Evolutionary conservation across 1,140 invertebrate genomes (phyloP).

Genomic region (Ips typographus): DNA sequence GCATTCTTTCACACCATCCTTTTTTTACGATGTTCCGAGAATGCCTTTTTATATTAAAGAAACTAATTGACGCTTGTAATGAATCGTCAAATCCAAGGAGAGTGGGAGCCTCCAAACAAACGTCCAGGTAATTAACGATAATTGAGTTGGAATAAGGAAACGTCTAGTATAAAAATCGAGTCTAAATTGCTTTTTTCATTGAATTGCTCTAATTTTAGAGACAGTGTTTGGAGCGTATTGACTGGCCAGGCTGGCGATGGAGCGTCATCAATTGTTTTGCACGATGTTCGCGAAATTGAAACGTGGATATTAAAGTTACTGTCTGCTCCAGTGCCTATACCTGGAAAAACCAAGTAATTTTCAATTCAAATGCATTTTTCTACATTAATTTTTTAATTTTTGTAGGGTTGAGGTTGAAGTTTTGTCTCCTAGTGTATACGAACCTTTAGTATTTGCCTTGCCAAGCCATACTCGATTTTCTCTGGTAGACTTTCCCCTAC

Average conservation of each 20-base stretch:
- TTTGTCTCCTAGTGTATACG: slow-evolving; percentile 82
- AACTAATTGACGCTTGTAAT: slow-evolving; percentile 95
- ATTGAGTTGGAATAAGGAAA: slow-evolving; percentile 4
- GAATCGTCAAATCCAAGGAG: slow-evolving; percentile 86
- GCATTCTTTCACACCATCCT: slow-evolving; percentile 98
- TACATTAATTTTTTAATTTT: slow-evolving; percentile 15
- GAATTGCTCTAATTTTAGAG: slow-evolving; percentile 57
- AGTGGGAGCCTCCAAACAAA: slow-evolving; percentile 84
- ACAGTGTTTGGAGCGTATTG: slow-evolving; percentile 89
- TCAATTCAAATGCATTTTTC: slow-evolving; percentile 6
- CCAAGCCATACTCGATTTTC: slow-evolving; percentile 96
- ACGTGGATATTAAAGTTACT: slow-evolving; percentile 96
- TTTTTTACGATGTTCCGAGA: slow-evolving; percentile 98
- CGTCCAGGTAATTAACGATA: slow-evolving; percentile 65
- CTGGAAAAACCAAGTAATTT: slow-evolving; percentile 86
- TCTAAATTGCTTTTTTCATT: too few species aligned
- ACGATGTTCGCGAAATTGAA: slow-evolving; percentile 97
- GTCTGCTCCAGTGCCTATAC: slow-evolving; percentile 96
- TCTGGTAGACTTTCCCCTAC: slow-evolving; percentile 96
- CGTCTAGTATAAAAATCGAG: background rate
- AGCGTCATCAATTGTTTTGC: slow-evolving; percentile 84
- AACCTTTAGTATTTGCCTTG: slow-evolving; percentile 89
- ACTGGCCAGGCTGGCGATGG: slow-evolving; percentile 75
- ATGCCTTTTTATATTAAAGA: slow-evolving; percentile 93
- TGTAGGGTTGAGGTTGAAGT: slow-evolving; percentile 73